Conservation (phyloP, 1,140 invertebrate genomes). For the Leptinotarsa lineolata region DNA sequence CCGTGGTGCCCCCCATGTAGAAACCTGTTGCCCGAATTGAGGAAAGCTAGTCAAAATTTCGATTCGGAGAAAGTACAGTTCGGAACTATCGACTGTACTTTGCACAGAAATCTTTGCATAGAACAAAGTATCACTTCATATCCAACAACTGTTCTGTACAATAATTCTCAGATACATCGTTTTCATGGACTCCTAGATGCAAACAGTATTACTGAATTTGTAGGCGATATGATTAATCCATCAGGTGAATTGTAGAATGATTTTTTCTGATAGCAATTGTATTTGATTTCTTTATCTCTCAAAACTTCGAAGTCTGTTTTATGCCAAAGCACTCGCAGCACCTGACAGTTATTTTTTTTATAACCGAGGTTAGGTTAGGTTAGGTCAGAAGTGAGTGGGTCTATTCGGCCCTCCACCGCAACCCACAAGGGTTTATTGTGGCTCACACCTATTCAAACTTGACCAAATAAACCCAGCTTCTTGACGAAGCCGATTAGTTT, state of each 20-base stretch:
- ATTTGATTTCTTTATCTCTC: background rate
- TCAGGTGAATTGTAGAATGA: constrained; percentile 49
- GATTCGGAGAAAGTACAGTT: constrained; percentile 62
- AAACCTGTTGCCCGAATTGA: constrained; percentile 71
- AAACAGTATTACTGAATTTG: constrained; percentile 69
- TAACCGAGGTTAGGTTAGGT: too few species aligned
- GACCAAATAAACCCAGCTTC: too few species aligned
- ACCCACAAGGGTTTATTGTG: too few species aligned
- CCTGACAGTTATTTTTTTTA: too few species aligned
- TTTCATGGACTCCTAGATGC: constrained; percentile 68
- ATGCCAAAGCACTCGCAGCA: background rate
- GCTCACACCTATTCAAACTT: too few species aligned
- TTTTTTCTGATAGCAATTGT: background rate
- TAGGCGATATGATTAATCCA: constrained; percentile 64
- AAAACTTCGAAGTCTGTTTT: background rate
- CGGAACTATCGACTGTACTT: constrained; percentile 69
- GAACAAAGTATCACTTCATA: constrained; percentile 71
- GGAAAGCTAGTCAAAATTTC: constrained; percentile 68
- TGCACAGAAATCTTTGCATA: constrained; percentile 61
- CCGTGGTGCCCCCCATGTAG: constrained; percentile 87
- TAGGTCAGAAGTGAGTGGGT: too few species aligned
- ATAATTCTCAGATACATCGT: constrained; percentile 63
- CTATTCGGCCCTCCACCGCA: too few species aligned
- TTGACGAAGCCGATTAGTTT: too few species aligned
- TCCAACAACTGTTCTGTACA: constrained; percentile 76